Evolutionary conservation across 2,888 invertebrate species (phyloP), one percentile per base, ranked within the genome.

Genomic region (Malthinus flaveolus): DNA sequence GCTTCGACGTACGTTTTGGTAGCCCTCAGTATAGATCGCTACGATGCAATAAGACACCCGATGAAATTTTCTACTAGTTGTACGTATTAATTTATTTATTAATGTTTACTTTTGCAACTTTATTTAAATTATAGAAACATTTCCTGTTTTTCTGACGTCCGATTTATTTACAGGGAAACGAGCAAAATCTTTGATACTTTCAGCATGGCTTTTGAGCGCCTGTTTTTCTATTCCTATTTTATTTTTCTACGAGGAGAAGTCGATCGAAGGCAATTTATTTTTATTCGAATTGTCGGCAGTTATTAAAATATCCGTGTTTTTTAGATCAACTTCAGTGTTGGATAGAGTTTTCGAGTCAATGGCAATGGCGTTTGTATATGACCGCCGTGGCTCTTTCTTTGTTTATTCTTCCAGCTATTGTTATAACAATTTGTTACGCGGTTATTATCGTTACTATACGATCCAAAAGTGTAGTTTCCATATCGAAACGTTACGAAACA

Each of bases 41-140:
- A 93, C 73, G 93, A 95, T 73, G 94, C 94, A 62, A 94, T 95
- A 71, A 91, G 91, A n/a, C 89, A 92, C 77, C 95, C 94, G 0
- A 93, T 95, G 92, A 93, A 93, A 79, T 95, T 95, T 79, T 91
- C 92, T 49, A 91, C 92, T 72, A 93, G 93, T 74, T 93, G 94
- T 94, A 82, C 90, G 93, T 89, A 73, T 58, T 47, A 7, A 33
- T 10, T 9, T 31, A 13, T 12, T 37, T 39, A 23, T 23, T 23
- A 23, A 23, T 23, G 23, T 23, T 23, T 5, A 23, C 23, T 23
- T 23, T 23, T 5, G 5, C 5, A 23, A 23, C 23, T 23, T 23
- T 23, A 23, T 23, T 23, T 23, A 5, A 23, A 23, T 23, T 23
- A 23, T 5, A 23, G 13, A 32, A n/a, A 23, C 4, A 1, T n/a